Percentiles rank a stretch among this genome's conserved stretches.
phyloP scores from a whole-genome alignment of 2,797 vertebrate species.

The Fratercula arctica region DNA sequence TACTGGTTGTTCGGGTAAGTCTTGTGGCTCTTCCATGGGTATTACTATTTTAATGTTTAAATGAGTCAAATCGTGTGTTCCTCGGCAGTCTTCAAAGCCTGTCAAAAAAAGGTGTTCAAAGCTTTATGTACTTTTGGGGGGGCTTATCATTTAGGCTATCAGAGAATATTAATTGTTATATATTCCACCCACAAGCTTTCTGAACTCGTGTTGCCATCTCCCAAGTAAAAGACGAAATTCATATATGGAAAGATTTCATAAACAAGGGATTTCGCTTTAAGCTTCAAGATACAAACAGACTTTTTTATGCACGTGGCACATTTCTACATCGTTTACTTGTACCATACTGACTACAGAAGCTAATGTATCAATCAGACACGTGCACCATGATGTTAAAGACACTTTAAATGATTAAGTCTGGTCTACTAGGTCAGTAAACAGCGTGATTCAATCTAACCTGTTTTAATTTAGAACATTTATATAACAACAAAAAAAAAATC shows the following conservation, averaged over 20 bases:
- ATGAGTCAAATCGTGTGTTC: constrained; percentile 66
- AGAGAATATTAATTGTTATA: constrained; percentile 54
- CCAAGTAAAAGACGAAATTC: constrained; percentile 54
- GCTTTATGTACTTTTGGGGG: constrained; percentile 72
- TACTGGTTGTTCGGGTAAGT: constrained; percentile 88
- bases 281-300: constrained; percentile 37
- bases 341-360: constrained; percentile 25
- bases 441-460: constrained; percentile 87
- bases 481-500: constrained; percentile 72
- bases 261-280: constrained; percentile 73
- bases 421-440: constrained; percentile 79
- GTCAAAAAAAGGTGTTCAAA: constrained; percentile 68
- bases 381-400: constrained; percentile 71
- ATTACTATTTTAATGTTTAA: constrained; percentile 56
- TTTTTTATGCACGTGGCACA: constrained; percentile 52
- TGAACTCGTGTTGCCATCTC: constrained; percentile 64
- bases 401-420: constrained; percentile 79
- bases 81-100: constrained; percentile 76
- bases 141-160: constrained; percentile 79
- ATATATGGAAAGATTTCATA: constrained; percentile 60
- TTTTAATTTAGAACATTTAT: constrained; percentile 81
- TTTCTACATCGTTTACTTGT: constrained; percentile 33
- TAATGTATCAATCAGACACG: constrained; percentile 52
- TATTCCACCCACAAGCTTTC: constrained; percentile 66
- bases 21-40: constrained; percentile 91